Evolutionary conservation across 2,797 vertebrate genomes (phyloP), one percentile per base, ranked within the genome.

Genomic region (Typhlichthys eigenmanni): DNA sequence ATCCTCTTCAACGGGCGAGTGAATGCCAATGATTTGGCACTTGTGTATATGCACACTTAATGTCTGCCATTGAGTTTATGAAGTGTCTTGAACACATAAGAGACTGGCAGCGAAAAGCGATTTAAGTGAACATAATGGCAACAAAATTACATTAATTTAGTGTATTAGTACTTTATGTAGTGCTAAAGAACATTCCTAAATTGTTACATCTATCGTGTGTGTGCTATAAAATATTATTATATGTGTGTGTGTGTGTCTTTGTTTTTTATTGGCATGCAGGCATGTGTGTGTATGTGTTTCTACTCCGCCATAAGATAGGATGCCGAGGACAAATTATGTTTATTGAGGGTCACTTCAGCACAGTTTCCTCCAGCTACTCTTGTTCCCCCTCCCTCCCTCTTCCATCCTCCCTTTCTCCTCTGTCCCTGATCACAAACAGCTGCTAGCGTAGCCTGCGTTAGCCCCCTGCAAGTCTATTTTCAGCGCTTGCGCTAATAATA

Each of bases 341-440:
- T 56, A 17, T 64, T 60, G 54, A 63, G 43, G 55, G 72, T 72
- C n/a, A 50, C 62, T 50, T 14, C 46, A 47, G 61, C 9, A 5
- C 60, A 53, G 32, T 6, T 14, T 32, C 34, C n/a, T 62, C 24
- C 13, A 11, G n/a, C 3, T 14, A 8, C 59, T 64, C 47, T 75
- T 62, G 56, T 61, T 57, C 46, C n/a, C 16, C 16, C 16, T 17
- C 19, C 34, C 19, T 66, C 54, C 64, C 68, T 72, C 52, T 13
- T 76, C 66, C 69, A 43, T 71, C 68, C 60, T 64, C 64, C 47
- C 34, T 66, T 58, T 55, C 45, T 58, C 49, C 69, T 56, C 55
- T 50, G 34, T 29, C 56, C 65, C 54, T 73, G 69, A 86, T 84
- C 62, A 71, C 58, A 81, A 85, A 75, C 88, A 89, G 89, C 84